Percentiles rank a stretch among this genome's conserved stretches.
These are phyloP conservation scores for Acestrorhynchus altus DNA, from an alignment of 2,797 vertebrate genomes.

Conservation along the genomic window DNA sequence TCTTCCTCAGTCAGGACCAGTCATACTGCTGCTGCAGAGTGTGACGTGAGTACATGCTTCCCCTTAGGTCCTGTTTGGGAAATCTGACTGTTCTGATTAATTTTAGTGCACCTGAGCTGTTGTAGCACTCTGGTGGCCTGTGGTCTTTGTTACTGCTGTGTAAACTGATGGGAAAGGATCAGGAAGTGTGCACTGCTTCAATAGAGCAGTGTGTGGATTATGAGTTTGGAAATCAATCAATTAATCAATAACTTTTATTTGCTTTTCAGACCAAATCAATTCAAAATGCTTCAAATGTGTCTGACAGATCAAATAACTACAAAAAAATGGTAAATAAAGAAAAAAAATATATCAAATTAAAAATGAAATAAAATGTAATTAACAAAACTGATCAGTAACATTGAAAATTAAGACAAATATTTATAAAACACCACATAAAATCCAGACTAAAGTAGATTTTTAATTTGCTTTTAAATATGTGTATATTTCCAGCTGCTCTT, in stretches of 20 bases:
- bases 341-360: too few relatives aligned
- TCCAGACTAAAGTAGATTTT: too few relatives aligned
- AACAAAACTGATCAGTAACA: too few relatives aligned
- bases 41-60: background rate
- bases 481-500: too few relatives aligned
- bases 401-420: too few relatives aligned
- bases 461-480: too few relatives aligned
- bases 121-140: background rate
- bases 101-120: background rate
- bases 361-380: too few relatives aligned
- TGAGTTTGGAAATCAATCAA: background rate
- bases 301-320: too few relatives aligned
- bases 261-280: background rate
- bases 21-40: background rate
- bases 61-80: background rate
- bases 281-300: too few relatives aligned
- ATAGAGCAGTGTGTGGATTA: background rate
- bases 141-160: background rate
- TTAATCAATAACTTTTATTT: background rate
- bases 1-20: too few relatives aligned
- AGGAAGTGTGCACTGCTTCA: background rate
- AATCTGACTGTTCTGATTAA: background rate
- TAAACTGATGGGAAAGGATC: background rate
- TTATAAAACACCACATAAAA: too few relatives aligned
- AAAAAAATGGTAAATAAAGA: too few relatives aligned